A percentile compares a stretch with the other conserved stretches of the same genome.
phyloP scores from a whole-genome alignment of 2,888 invertebrate species.

The Drosophila rellima region DNA sequence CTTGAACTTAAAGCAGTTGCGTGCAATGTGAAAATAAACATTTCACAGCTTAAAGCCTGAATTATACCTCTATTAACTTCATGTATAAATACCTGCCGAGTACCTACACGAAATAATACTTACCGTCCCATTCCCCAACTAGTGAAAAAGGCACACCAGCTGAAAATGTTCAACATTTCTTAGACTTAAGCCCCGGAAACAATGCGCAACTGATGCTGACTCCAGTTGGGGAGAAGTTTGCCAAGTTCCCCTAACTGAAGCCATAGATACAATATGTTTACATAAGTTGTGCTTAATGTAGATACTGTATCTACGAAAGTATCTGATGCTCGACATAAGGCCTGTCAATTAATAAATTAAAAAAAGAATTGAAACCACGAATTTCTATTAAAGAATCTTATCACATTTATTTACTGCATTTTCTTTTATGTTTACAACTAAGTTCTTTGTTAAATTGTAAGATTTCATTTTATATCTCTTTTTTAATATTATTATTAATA shows the following conservation, averaged over 20 bases:
- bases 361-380: no score
- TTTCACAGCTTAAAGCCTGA: slow-evolving; percentile 19
- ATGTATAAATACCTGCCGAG: slow-evolving; percentile 24
- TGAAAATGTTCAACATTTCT: slow-evolving; percentile 69
- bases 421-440: slow-evolving; percentile 74
- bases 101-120: slow-evolving; percentile 31
- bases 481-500: slow-evolving; percentile 37
- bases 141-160: slow-evolving; percentile 47
- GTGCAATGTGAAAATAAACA: slow-evolving; percentile 9
- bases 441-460: slow-evolving; percentile 67
- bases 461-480: slow-evolving; percentile 37
- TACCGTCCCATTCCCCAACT: neutral
- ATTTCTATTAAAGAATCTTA: slow-evolving; percentile 84
- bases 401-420: slow-evolving; percentile 86
- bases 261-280: slow-evolving; percentile 3
- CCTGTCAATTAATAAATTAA: no score
- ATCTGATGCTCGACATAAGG: no score
- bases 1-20: slow-evolving; percentile 14
- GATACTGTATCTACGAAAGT: neutral
- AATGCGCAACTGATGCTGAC: slow-evolving; percentile 67
- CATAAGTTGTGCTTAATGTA: neutral
- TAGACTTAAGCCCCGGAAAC: slow-evolving; percentile 69
- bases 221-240: slow-evolving; percentile 21
- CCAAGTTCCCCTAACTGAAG: slow-evolving; percentile 1
- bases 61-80: slow-evolving; percentile 33